These are phyloP conservation scores for Dendrolimus kikuchii DNA, from an alignment of 1,140 invertebrate species.

Conservation along the genomic window DNA sequence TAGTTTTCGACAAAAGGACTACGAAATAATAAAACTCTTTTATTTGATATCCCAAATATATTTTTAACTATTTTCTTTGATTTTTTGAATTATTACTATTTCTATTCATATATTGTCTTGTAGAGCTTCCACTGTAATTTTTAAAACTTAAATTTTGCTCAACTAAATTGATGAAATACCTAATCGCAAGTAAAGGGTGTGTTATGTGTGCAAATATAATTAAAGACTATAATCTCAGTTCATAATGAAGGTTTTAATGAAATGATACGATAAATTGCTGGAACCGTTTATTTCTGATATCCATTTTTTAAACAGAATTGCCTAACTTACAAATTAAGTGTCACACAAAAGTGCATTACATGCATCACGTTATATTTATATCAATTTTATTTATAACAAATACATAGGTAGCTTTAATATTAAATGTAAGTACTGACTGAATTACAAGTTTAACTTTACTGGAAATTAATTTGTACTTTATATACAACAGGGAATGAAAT, in stretches of 20 bases:
- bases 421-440: constrained; percentile 45
- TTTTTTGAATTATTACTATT: too few relatives aligned
- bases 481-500: constrained; percentile 27
- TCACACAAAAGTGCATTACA: constrained; percentile 57
- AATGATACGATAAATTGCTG: constrained; percentile 34
- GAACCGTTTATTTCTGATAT: constrained; percentile 48
- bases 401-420: constrained; percentile 33
- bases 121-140: too few relatives aligned
- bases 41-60: too few relatives aligned
- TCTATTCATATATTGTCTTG: too few relatives aligned
- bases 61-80: too few relatives aligned
- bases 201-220: too few relatives aligned
- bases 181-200: too few relatives aligned
- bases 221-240: too few relatives aligned
- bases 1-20: too few relatives aligned
- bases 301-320: constrained; percentile 58
- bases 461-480: constrained; percentile 41
- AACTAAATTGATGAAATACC: too few relatives aligned
- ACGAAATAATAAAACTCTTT: too few relatives aligned
- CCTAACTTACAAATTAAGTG: constrained; percentile 43
- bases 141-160: too few relatives aligned
- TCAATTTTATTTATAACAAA: constrained; percentile 39
- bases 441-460: constrained; percentile 40
- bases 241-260: neutral
- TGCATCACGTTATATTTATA: constrained; percentile 48